Percentiles rank a stretch among this genome's conserved stretches.
These are phyloP conservation scores for Nomada fabriciana DNA, from an alignment of 2,888 invertebrate genomes.

Conservation along the genomic window DNA sequence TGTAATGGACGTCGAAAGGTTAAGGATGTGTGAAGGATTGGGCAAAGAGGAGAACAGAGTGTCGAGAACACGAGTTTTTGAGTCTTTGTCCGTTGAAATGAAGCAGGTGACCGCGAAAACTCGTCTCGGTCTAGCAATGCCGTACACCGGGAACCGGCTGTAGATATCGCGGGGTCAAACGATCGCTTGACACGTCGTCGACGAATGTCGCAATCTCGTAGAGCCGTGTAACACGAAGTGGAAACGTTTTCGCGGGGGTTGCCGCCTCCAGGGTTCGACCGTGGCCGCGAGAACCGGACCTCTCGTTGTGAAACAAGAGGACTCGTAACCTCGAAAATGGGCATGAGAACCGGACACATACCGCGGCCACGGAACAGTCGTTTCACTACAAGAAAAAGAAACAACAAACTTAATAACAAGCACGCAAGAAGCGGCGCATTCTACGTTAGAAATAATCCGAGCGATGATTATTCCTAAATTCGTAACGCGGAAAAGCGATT, in stretches of 20 bases:
- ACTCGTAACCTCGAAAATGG: conserved; percentile 36
- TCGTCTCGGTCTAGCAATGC: conserved; percentile 6
- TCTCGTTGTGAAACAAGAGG: conserved; percentile 53
- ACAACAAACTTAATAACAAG: background rate
- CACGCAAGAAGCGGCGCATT: background rate
- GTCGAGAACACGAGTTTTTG: background rate
- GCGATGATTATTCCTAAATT: no score
- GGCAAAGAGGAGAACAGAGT: no score
- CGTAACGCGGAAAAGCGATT: no score
- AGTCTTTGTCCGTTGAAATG: no score
- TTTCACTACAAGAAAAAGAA: background rate
- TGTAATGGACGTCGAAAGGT: no score
- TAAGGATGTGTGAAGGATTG: no score
- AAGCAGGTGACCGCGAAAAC: conserved; percentile 8
- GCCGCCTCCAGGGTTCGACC: conserved; percentile 13
- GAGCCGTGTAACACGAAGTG: conserved; percentile 48
- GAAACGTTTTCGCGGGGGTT: conserved; percentile 52
- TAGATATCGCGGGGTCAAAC: conserved; percentile 47
- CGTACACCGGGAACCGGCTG: conserved; percentile 30
- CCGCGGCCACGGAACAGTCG: conserved; percentile 10
- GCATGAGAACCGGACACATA: conserved; percentile 46
- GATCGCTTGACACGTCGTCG: conserved; percentile 43
- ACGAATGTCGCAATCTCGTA: conserved; percentile 46
- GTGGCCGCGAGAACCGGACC: conserved; percentile 35
- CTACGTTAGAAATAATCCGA: background rate